phyloP scores from a whole-genome alignment of 2,113 vertebrate genomes.

The Mastomys coucha region DNA sequence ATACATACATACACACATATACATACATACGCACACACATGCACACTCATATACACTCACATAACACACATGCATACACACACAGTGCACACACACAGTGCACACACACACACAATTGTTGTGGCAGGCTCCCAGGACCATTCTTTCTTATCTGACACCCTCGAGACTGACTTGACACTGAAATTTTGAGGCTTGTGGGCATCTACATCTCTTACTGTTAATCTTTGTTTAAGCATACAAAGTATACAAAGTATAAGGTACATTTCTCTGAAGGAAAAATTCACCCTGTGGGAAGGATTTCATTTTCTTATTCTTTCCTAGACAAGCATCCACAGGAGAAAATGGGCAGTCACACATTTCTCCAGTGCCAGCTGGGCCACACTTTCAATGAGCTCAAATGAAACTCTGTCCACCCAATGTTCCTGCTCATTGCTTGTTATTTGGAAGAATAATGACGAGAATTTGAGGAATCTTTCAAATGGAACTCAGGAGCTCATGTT shows the following conservation, averaged over 20 bases:
- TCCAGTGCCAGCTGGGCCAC: slow-evolving; percentile 63
- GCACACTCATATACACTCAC: not conserved
- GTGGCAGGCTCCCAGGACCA: not conserved
- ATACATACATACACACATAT: not conserved
- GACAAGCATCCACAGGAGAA: slow-evolving; percentile 82
- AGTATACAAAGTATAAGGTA: not conserved
- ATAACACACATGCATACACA: not conserved
- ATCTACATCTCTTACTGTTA: too few relatives aligned
- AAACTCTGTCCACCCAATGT: slow-evolving; percentile 78
- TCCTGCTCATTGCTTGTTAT: slow-evolving; percentile 80
- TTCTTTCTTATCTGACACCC: not conserved
- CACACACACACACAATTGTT: not conserved
- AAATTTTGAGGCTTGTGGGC: not conserved
- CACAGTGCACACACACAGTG: not conserved
- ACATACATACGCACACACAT: not conserved
- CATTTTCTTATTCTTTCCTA: slow-evolving; percentile 77
- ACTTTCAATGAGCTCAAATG: slow-evolving; percentile 71
- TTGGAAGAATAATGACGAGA: slow-evolving; percentile 76
- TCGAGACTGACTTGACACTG: not conserved
- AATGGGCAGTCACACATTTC: slow-evolving; percentile 76
- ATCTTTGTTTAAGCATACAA: not conserved
- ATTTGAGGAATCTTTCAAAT: slow-evolving; percentile 80
- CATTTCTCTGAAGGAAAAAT: not conserved
- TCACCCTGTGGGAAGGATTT: slow-evolving; percentile 66
- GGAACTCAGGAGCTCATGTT: slow-evolving; percentile 82